These are phyloP conservation scores for Hymenopus coronatus DNA, from an alignment of 2,888 invertebrate genomes.

Conservation along the genomic window DNA sequence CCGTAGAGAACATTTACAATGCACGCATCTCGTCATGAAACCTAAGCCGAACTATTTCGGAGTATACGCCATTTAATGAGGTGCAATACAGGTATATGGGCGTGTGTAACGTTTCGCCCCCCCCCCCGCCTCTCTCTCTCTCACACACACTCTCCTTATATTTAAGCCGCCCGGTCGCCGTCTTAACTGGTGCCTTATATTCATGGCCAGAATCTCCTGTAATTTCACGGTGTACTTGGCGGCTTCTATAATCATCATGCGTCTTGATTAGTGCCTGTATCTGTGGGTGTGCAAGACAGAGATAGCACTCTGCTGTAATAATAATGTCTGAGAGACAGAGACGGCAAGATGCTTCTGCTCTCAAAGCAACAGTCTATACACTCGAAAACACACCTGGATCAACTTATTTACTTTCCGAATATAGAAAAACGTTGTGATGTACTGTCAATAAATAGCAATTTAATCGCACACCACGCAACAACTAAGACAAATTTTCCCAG, in stretches of 20 bases:
- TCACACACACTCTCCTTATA: background rate
- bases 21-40: background rate
- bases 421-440: too few species aligned
- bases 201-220: conserved; percentile 26
- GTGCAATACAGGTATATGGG: background rate
- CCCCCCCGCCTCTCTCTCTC: background rate
- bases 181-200: conserved; percentile 10
- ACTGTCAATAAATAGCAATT: too few species aligned
- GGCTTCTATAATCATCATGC: conserved; percentile 49
- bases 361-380: background rate
- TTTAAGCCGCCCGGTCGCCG: background rate
- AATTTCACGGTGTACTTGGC: conserved; percentile 28
- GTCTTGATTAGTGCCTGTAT: conserved; percentile 45
- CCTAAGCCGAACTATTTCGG: background rate
- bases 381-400: background rate
- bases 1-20: background rate
- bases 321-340: background rate
- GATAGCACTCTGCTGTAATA: background rate
- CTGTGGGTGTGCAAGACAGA: background rate
- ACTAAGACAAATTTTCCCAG: too few species aligned
- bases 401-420: background rate
- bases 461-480: too few species aligned
- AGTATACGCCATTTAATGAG: background rate
- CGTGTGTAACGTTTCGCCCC: background rate
- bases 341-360: background rate